Evolutionary conservation across 2,113 vertebrate genomes (phyloP).

Genomic region (Microcebus ravelobensis): DNA sequence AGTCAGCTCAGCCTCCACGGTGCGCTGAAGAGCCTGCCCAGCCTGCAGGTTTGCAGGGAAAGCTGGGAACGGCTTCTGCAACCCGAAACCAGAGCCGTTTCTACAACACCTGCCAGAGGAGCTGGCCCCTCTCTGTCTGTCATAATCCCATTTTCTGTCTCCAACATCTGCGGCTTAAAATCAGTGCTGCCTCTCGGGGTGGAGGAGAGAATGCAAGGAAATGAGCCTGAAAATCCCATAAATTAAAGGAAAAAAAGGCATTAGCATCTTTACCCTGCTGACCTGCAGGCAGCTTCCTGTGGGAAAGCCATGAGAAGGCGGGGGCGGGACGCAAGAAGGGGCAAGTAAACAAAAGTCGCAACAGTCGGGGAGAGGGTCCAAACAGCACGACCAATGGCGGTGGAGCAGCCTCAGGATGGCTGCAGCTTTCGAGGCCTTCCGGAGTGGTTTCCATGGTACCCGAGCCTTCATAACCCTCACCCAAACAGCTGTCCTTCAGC

Average conservation of each 20-base stretch:
- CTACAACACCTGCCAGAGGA: not conserved
- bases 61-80: not conserved
- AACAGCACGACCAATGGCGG: not conserved
- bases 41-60: not conserved
- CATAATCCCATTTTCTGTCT: slow-evolving; percentile 78
- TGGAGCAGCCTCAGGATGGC: not conserved
- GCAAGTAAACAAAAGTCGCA: not conserved
- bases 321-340: not conserved
- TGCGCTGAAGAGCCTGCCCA: accelerated
- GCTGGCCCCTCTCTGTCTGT: not conserved
- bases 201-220: slow-evolving; percentile 70
- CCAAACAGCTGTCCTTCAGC: not conserved
- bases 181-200: slow-evolving; percentile 73
- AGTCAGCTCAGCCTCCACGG: accelerated
- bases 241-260: slow-evolving; percentile 29
- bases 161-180: slow-evolving; percentile 44
- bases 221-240: slow-evolving; percentile 74
- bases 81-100: not conserved
- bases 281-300: slow-evolving; percentile 50
- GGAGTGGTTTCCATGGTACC: slow-evolving; percentile 55
- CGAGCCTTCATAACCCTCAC: not conserved
- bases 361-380: not conserved
- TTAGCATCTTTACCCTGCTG: slow-evolving; percentile 74
- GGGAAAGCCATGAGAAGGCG: not conserved
- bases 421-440: not conserved